Percentiles rank a stretch among this genome's conserved stretches.
Evolutionary conservation across 2,113 vertebrate species (phyloP).

Genomic region (Saguinus imperator): DNA sequence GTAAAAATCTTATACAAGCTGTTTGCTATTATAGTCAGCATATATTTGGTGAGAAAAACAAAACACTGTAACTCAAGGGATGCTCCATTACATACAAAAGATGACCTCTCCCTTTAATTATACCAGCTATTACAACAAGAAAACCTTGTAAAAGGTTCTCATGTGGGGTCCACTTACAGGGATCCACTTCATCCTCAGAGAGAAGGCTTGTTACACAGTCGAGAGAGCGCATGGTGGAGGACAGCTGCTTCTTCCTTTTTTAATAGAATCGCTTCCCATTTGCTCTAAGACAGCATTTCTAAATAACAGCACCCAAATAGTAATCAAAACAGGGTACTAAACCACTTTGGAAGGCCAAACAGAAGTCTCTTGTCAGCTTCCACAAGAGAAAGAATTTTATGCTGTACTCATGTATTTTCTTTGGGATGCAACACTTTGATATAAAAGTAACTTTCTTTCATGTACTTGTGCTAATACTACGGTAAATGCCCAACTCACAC

Average conservation of each 20-base stretch:
- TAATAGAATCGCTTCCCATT: neutral
- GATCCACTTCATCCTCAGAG: neutral
- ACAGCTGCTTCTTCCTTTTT: neutral
- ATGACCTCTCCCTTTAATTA: neutral
- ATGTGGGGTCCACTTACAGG: rapidly evolving
- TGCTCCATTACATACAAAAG: slow-evolving; percentile 7
- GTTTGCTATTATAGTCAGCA: neutral
- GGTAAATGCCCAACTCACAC: slow-evolving; percentile 39
- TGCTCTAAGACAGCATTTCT: neutral
- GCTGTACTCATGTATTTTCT: neutral
- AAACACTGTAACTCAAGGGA: neutral
- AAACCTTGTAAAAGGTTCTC: neutral
- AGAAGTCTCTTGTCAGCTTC: neutral
- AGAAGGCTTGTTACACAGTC: neutral
- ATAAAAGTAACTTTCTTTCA: neutral
- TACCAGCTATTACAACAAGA: neutral
- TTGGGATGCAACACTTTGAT: neutral
- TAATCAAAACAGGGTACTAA: neutral
- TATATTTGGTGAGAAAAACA: neutral
- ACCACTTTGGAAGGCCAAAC: neutral
- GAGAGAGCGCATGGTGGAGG: neutral
- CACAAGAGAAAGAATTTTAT: neutral
- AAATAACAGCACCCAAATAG: neutral
- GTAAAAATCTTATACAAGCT: neutral
- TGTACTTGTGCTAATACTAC: neutral